A percentile compares a stretch with the other conserved stretches of the same genome.
Conservation (phyloP, 1,140 invertebrate species). For the Neelides sp. region DNA sequence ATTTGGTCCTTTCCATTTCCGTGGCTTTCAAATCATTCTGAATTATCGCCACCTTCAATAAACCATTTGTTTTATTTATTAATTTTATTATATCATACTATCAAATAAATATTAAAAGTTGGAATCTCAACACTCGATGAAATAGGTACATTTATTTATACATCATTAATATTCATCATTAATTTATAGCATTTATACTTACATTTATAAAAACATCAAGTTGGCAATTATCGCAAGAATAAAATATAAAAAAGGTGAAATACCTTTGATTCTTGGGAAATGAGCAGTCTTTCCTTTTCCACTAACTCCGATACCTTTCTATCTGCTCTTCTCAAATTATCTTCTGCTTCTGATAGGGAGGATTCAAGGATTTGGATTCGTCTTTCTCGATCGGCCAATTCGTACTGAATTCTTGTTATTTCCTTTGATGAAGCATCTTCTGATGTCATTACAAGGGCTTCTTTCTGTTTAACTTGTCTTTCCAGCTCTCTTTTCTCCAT, state of each 20-base stretch:
- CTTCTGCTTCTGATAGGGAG: not conserved
- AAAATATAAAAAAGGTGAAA: too few species aligned
- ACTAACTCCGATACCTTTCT: not conserved
- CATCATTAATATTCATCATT: too few species aligned
- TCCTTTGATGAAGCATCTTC: slow-evolving; percentile 2
- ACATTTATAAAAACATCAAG: too few species aligned
- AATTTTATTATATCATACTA: too few species aligned
- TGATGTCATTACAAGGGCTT: not conserved
- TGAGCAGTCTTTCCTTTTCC: not conserved
- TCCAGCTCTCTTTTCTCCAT: not conserved
- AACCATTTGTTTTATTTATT: too few species aligned
- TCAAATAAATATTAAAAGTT: too few species aligned
- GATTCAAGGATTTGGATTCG: not conserved
- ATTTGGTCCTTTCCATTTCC: not conserved
- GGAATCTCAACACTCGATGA: too few species aligned
- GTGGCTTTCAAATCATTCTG: not conserved
- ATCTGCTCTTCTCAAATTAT: not conserved
- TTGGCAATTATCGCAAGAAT: too few species aligned
- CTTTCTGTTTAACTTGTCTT: not conserved
- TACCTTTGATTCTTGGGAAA: not conserved
- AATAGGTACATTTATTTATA: too few species aligned
- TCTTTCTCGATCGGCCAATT: not conserved
- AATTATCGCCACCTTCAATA: too few species aligned
- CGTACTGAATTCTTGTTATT: slow-evolving; percentile 2
- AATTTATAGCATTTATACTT: too few species aligned